Base-by-base conservation (phyloP, 2,113 vertebrate genomes). In the Seriola aureovittata region DNA sequence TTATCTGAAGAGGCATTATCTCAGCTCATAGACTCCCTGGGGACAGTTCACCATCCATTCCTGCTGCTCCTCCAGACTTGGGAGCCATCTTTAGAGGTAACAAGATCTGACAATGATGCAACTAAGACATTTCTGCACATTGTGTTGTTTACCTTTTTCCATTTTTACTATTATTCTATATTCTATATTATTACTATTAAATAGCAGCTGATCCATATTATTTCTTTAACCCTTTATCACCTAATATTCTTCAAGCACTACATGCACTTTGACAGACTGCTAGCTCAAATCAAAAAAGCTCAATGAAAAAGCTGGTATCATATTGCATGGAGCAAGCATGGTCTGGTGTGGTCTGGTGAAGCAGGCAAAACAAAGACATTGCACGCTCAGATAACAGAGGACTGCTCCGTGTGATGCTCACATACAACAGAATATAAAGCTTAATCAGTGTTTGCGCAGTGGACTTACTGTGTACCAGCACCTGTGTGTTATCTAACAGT, bases 1-100 rank as follows among this genome's bases (percentile, higher is more conserved):
- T 87, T 86, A 84, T 85, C 69, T 50, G 21, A 29, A 76, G 44
- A 81, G 73, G 52, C 70, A 78, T 81, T 67, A 75, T 65, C 77
- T 86, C 75, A 85, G 57, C 75, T 78, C 59, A 36, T 16, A 77
- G 65, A 63, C 60, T 88, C 66, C 76, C 64, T 59, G 17, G 79
- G 62, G 78, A 76, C 32, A 70, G 12, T 34, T 36, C 32, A 5
- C 19, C 16, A 19, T 71, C 42, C 1, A 70, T 40, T 46, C 34
- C 29, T 50, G 6, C 38, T 8, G 21, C 12, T 71, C 50, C 21
- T 38, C 60, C n/a, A 59, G 38, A 64, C 42, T 42, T 46, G 3
- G 38, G 29, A 80, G 34, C 34, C 21, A 38, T 25, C 23, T 11
- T 68, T 64, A 29, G 14, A 29, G 21, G 29, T 67, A 80, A 78